Evolutionary conservation across 30 jellyfish, hydroid and myxozoan genomes (phyloP).

Genomic region (Pelagia noctiluca): DNA sequence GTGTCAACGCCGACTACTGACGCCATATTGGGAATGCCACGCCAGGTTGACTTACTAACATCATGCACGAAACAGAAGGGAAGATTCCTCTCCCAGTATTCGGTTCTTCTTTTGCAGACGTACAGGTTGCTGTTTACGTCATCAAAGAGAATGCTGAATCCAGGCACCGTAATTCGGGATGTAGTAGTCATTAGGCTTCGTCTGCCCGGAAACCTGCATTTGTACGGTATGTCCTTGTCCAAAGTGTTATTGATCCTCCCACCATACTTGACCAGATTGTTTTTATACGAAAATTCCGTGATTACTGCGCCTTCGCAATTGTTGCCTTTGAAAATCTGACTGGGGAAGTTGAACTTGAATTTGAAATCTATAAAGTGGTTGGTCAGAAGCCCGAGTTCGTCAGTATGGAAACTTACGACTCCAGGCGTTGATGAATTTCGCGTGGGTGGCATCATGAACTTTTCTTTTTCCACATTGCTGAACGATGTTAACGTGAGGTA

Average conservation of each 20-base stretch:
- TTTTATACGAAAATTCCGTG: slow-evolving; percentile 1
- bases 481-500: slow-evolving; percentile 18
- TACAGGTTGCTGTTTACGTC: not conserved
- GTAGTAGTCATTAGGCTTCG: not conserved
- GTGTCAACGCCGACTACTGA: slow-evolving; percentile 22
- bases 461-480: not conserved
- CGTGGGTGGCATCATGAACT: slow-evolving; percentile 2
- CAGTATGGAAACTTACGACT: not conserved
- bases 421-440: slow-evolving; percentile 11
- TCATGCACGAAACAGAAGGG: slow-evolving; percentile 1
- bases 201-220: not conserved
- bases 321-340: not conserved
- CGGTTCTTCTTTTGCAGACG: slow-evolving; percentile 8
- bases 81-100: not conserved
- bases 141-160: slow-evolving; percentile 40
- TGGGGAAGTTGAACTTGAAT: slow-evolving; percentile 17
- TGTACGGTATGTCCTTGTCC: slow-evolving; percentile 7
- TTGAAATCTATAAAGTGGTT: not conserved
- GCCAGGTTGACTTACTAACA: not conserved
- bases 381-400: not conserved
- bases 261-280: not conserved
- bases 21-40: not conserved
- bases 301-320: not conserved
- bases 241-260: not conserved
- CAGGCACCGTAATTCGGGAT: slow-evolving; percentile 12